Conservation (phyloP, 2,797 vertebrate species). For the Streptopelia turtur region DNA sequence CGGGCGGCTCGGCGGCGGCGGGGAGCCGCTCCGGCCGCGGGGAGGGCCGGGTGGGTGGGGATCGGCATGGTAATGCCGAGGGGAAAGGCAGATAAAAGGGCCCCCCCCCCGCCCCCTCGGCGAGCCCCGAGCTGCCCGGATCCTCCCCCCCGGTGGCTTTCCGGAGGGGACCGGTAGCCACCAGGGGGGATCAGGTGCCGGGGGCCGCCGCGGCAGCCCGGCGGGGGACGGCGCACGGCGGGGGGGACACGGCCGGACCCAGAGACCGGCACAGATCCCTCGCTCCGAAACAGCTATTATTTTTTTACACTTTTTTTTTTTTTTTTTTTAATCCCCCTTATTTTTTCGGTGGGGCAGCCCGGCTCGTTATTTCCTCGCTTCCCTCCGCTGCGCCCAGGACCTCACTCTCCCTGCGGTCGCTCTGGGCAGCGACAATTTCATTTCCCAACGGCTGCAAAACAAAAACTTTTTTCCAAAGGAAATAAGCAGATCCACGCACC, state of each 20-base stretch:
- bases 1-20: not conserved
- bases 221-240: not conserved
- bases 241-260: not conserved
- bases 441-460: slow-evolving; percentile 59
- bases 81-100: slow-evolving; percentile 27
- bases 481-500: slow-evolving; percentile 10
- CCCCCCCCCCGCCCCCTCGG: not conserved
- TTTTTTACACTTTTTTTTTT: not conserved
- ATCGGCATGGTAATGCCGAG: slow-evolving; percentile 32
- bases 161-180: not conserved
- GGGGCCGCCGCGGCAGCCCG: not conserved
- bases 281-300: not conserved
- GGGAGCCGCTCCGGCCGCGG: not conserved
- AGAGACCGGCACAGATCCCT: not conserved
- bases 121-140: not conserved
- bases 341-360: not conserved
- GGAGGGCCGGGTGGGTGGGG: slow-evolving; percentile 21
- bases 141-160: not conserved
- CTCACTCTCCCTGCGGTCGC: not conserved
- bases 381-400: not conserved
- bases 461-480: slow-evolving; percentile 53
- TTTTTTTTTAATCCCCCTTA: too few species aligned
- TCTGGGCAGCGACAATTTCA: slow-evolving; percentile 40
- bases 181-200: slow-evolving; percentile 34
- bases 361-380: not conserved